Base-by-base conservation (phyloP, 2,113 vertebrate genomes). In the Hyperoodon ampullatus region DNA sequence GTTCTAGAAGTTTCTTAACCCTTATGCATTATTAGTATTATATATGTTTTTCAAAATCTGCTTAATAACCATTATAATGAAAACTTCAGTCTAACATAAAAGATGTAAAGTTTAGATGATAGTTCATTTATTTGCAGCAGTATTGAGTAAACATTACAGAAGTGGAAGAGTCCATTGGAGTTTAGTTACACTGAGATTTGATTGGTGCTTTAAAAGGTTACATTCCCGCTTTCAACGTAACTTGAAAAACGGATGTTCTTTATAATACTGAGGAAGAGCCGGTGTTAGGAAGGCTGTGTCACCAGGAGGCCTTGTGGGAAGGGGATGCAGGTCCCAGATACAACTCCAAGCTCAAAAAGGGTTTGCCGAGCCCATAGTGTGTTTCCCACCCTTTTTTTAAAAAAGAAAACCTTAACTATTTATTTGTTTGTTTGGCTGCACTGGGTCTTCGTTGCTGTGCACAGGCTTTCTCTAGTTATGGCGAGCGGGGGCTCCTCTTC, bases 1-100 rank as follows among this genome's bases (percentile, higher is more conserved):
- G 16, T 81, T 92, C 80, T 47, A 14, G 80, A 94, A 70, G 16
- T 93, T 75, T 86, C 42, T 93, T 94, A 94, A 44, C 15, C 42
- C 30, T 81, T 61, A 71, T 53, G n/a, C 42, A 75, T 61, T 81
- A 21, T 89, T 92, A 63, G 2, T 80, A 44, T 50, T 87, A 9
- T 42, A 65, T 63, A 1, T 78, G 65, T 86, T 93, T 95, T 94
- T 84, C 66, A 93, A 91, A 92, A 72, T 84, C 74, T 75, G 23
- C 68, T 80, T 78, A 86, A 65, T 93, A 77, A 77, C 0, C 15
- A 19, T 78, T 71, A 26, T 33, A 72, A 19, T 96, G 71, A 82
- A 86, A 95, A 88, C 55, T 16, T 85, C 9, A 24, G 21, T 93
- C 6, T 82, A 42, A 90, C 39, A 16, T 53, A 85, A 72, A 90